Evolutionary conservation across 2,888 invertebrate species (phyloP).

Genomic region (Rhyacophila evoluta): DNA sequence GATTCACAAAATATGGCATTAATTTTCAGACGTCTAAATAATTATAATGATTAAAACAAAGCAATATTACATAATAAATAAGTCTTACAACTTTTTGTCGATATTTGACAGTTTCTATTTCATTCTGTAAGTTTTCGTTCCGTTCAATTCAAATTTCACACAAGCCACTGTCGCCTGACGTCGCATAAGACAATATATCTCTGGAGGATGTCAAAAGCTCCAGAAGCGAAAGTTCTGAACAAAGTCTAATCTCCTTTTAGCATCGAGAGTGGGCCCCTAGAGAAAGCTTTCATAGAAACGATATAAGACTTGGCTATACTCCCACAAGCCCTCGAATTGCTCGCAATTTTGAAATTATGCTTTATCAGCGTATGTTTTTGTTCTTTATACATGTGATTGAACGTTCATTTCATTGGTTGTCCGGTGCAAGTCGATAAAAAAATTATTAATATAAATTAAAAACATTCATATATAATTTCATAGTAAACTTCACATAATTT

Average conservation of each 20-base stretch:
- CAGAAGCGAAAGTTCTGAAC: slow-evolving; percentile 18
- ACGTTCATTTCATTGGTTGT: no score
- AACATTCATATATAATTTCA: no score
- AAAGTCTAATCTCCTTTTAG: slow-evolving; percentile 27
- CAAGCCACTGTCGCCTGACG: not conserved
- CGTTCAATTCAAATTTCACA: slow-evolving; percentile 14
- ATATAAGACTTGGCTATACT: not conserved
- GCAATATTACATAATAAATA: no score
- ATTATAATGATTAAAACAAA: no score
- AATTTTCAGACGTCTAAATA: no score
- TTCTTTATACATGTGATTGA: not conserved
- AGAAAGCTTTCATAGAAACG: slow-evolving; percentile 1
- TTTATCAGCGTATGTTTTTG: not conserved
- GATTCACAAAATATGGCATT: no score
- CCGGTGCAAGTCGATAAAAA: no score
- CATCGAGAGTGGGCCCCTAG: not conserved
- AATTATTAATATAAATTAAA: no score
- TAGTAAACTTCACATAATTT: no score
- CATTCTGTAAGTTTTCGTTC: not conserved
- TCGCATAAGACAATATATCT: slow-evolving; percentile 28
- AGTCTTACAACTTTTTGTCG: not conserved
- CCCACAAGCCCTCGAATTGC: not conserved
- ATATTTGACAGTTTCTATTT: slow-evolving; percentile 7
- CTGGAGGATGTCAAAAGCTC: not conserved
- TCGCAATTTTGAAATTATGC: not conserved